phyloP scores from a whole-genome alignment of 92 coral and sea anemone species.

The Paragorgia papillata region DNA sequence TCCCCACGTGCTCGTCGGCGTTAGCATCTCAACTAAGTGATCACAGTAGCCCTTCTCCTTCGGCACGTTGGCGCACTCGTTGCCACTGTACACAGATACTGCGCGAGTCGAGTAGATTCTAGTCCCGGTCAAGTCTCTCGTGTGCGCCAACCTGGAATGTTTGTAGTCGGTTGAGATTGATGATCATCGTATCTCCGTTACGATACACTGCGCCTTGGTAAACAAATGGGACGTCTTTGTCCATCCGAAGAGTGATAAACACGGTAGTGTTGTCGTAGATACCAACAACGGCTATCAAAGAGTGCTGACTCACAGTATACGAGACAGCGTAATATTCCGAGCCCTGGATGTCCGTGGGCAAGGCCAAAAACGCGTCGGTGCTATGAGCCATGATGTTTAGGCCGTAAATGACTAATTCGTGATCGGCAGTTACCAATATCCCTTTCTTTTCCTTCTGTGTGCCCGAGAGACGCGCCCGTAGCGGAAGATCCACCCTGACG shows the following conservation, averaged over 20 bases:
- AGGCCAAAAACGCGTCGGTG: constrained; percentile 78
- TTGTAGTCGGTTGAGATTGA: constrained; percentile 53
- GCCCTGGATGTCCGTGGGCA: constrained; percentile 67
- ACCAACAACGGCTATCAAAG: constrained; percentile 77
- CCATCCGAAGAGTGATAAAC: constrained; percentile 22
- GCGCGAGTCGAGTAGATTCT: constrained; percentile 68
- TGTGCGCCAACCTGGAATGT: constrained; percentile 62
- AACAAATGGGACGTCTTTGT: constrained; percentile 1
- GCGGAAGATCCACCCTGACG: constrained; percentile 59
- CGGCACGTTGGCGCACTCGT: constrained; percentile 82
- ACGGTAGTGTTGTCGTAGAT: constrained; percentile 53
- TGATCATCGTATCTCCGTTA: constrained; percentile 55
- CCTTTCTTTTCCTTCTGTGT: constrained; percentile 64
- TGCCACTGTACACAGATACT: constrained; percentile 80
- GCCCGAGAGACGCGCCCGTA: constrained; percentile 50
- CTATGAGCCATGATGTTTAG: constrained; percentile 41
- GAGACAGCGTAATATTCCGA: constrained; percentile 75
- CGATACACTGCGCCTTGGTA: constrained; percentile 28
- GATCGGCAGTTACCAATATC: constrained; percentile 63
- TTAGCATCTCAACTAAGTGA: constrained; percentile 82
- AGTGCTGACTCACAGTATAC: constrained; percentile 42
- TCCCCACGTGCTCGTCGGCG: constrained; percentile 78
- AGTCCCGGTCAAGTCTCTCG: constrained; percentile 69
- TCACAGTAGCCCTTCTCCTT: constrained; percentile 51
- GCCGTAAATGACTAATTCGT: constrained; percentile 73